Percentiles rank a stretch among this genome's conserved stretches.
These are phyloP conservation scores for Heliconius hewitsoni DNA, from an alignment of 1,140 invertebrate genomes.

Conservation along the genomic window DNA sequence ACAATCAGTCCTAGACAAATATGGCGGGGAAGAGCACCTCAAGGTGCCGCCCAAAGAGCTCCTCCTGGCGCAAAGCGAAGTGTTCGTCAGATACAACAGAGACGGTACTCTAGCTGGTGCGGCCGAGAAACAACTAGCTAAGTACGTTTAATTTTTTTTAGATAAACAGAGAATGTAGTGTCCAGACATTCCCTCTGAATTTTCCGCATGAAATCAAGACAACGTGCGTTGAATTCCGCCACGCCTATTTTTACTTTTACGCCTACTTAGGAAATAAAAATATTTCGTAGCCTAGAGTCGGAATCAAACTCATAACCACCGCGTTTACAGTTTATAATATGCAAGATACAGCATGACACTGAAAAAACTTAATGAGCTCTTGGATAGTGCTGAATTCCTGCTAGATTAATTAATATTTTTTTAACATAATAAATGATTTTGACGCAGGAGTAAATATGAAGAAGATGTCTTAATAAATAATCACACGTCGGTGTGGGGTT, in stretches of 20 bases:
- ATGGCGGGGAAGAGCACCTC: constrained; percentile 96
- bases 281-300: too few species aligned
- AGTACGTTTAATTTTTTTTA: constrained; percentile 80
- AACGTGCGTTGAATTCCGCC: too few species aligned
- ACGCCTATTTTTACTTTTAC: too few species aligned
- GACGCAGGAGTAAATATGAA: constrained; percentile 89
- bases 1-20: constrained; percentile 90
- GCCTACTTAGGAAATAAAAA: too few species aligned
- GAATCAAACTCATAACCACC: too few species aligned
- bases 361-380: too few species aligned
- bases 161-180: too few species aligned
- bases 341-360: not conserved
- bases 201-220: too few species aligned
- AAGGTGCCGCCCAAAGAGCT: constrained; percentile 92
- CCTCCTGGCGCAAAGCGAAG: constrained; percentile 96
- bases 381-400: not conserved
- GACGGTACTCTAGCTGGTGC: constrained; percentile 93
- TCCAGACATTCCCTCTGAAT: too few species aligned
- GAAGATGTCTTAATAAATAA: constrained; percentile 97
- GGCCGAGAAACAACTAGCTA: constrained; percentile 91
- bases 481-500: constrained; percentile 97
- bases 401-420: not conserved
- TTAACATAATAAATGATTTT: not conserved
- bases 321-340: too few species aligned
- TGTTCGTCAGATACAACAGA: constrained; percentile 97